Base-by-base conservation (phyloP, 2,888 invertebrate species). In the Synanthedon formicaeformis region DNA sequence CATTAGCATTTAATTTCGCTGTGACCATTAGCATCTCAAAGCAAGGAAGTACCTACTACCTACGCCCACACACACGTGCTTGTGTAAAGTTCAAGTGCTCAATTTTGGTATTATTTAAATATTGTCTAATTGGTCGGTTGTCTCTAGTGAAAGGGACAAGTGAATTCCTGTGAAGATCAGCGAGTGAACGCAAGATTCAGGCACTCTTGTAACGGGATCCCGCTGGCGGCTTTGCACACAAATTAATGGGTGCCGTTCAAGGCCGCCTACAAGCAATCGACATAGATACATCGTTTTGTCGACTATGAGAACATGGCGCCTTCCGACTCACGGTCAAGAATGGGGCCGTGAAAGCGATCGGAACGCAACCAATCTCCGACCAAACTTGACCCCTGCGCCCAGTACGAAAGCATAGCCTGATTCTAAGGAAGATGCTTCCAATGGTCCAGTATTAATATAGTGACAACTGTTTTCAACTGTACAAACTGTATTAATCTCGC, bases 201-300 rank as follows among this genome's bases (percentile, higher is more conserved):
- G 69, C 78, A 71, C 73, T 73, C 68, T 70, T 64, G 65, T 86
- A 86, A 85, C 86, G 85, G 85, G 78, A 85, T 66, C 62, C 63
- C 70, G 74, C 71, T 65, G 78, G 69, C 77, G 75, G 80, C 76
- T 81, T 68, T 76, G 82, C 83, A 84, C 84, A 83, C 85, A 82
- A 84, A 86, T 85, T 84, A 83, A 83, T 83, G 77, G 77, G 74
- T 73, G 76, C 70, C 71, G 81, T 75, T 86, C 86, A 85, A 85
- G 85, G 86, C 85, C 85, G 83, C 83, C 84, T 83, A 78, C 81
- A 77, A 81, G 78, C 80, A 78, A 81, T 84, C 83, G 84, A 84
- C 84, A 85, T 82, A 83, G 81, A 85, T 83, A 84, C 82, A 84
- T 84, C 75, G 73, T 71, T 78, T 80, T 80, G 81, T 78, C 79